A percentile compares a stretch with the other conserved stretches of the same genome.
These are phyloP conservation scores for Rotaria macrura DNA, from an alignment of 2,888 invertebrate genomes.

Conservation along the genomic window DNA sequence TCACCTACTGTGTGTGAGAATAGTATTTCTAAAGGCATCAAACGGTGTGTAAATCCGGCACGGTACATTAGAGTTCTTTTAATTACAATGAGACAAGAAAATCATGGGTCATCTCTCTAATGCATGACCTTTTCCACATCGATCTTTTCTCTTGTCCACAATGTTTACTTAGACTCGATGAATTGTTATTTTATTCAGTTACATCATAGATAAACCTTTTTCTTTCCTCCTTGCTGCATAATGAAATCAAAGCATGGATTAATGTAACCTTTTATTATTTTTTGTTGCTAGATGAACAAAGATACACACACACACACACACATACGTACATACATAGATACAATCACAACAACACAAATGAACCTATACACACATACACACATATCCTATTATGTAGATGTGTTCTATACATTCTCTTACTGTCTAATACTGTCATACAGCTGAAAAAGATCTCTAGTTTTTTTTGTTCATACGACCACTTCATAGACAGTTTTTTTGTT, in stretches of 20 bases:
- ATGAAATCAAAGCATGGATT: conserved; percentile 1
- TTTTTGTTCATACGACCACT: conserved; percentile 22
- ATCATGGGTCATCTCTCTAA: background rate
- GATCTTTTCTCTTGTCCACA: background rate
- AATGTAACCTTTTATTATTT: background rate
- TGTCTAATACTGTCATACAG: background rate
- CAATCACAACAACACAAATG: background rate
- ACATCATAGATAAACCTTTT: background rate
- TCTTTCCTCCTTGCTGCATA: background rate
- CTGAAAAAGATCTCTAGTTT: background rate
- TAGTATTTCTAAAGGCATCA: background rate
- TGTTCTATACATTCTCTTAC: background rate
- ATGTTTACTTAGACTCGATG: background rate
- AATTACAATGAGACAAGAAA: background rate
- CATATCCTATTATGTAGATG: background rate
- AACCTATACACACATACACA: background rate
- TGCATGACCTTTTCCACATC: background rate
- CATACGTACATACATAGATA: background rate
- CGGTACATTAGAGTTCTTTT: background rate
- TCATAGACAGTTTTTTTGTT: conserved; percentile 32
- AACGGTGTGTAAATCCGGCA: background rate
- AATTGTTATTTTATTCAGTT: background rate
- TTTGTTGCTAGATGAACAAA: background rate
- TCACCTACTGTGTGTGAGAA: background rate
- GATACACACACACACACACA: background rate